phyloP scores from a whole-genome alignment of 2,888 invertebrate genomes.

The Tethea ocularis region DNA sequence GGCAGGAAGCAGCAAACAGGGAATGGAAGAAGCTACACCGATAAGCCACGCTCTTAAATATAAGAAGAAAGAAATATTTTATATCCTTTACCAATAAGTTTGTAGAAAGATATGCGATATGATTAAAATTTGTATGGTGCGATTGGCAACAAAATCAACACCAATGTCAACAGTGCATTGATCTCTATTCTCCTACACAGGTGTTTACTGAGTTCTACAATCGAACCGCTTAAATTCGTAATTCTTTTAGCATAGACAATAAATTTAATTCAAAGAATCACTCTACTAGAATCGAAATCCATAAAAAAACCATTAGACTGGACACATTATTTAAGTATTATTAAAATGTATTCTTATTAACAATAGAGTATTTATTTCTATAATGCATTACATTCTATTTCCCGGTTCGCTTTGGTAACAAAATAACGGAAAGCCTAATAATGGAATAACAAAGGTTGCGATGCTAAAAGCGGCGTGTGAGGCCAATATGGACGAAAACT shows the following conservation, averaged over 20 bases:
- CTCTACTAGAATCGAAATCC: too few relatives aligned
- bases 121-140: too few relatives aligned
- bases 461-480: slow-evolving; percentile 22
- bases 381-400: slow-evolving; percentile 28
- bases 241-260: neutral
- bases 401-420: neutral
- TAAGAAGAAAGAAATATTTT: too few relatives aligned
- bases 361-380: slow-evolving; percentile 17
- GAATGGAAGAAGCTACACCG: too few relatives aligned
- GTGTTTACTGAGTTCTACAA: neutral
- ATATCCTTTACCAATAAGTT: too few relatives aligned
- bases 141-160: too few relatives aligned
- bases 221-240: slow-evolving; percentile 2
- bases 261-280: neutral
- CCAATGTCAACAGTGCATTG: neutral
- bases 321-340: too few relatives aligned
- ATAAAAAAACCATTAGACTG: neutral
- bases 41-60: too few relatives aligned
- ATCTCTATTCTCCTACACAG: neutral
- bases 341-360: too few relatives aligned
- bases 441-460: slow-evolving; percentile 15
- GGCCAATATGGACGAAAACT: slow-evolving; percentile 19
- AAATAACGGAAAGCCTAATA: neutral
- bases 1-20: too few relatives aligned
- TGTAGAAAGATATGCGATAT: too few relatives aligned